These are phyloP conservation scores for Exephanes ischioxanthus DNA, from an alignment of 2,888 invertebrate genomes.

Conservation along the genomic window DNA sequence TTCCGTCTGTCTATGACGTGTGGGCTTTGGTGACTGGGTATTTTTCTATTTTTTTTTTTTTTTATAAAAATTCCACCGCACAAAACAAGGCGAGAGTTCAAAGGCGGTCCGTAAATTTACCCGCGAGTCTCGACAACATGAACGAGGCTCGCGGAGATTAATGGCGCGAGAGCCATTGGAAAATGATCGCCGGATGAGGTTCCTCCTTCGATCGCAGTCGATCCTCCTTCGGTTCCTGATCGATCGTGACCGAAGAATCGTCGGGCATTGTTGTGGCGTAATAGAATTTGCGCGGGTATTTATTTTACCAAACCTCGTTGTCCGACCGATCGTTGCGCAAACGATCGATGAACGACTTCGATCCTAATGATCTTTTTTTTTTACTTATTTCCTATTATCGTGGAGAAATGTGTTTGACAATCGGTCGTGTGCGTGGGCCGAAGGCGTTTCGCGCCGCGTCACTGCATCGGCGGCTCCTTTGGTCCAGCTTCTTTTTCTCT, in stretches of 20 bases:
- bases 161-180: neutral
- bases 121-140: neutral
- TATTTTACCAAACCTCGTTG: slow-evolving; percentile 50
- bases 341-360: slow-evolving; percentile 16
- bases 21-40: neutral
- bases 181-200: neutral
- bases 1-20: neutral
- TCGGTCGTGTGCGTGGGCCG: slow-evolving; percentile 65
- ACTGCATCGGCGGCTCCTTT: slow-evolving; percentile 80
- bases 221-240: slow-evolving; percentile 30
- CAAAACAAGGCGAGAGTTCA: neutral
- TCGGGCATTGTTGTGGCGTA: slow-evolving; percentile 30
- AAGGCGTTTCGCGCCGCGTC: slow-evolving; percentile 76
- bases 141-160: neutral
- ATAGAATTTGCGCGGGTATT: slow-evolving; percentile 53
- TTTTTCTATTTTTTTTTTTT: neutral
- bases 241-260: slow-evolving; percentile 38
- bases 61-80: neutral
- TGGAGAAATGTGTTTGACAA: slow-evolving; percentile 69
- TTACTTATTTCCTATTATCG: slow-evolving; percentile 26
- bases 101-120: neutral
- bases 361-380: neutral
- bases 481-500: slow-evolving; percentile 70
- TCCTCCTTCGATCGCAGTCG: neutral
- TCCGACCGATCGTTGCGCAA: slow-evolving; percentile 54